Percentiles rank a stretch among this genome's conserved stretches.
Conservation (phyloP, 2,888 invertebrate species). For the Pyrrhosoma nymphula region DNA sequence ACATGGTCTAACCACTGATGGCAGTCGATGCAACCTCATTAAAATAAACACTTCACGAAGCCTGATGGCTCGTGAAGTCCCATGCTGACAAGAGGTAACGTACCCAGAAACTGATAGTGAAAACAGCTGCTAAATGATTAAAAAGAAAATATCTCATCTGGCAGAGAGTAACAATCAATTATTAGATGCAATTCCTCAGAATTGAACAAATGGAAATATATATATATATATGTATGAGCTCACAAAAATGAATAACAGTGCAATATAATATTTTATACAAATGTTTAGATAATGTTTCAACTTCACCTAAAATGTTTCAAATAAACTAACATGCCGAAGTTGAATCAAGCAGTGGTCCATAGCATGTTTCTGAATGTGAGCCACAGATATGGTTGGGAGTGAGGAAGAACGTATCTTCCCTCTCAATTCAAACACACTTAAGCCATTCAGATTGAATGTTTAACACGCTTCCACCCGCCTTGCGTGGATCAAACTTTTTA, state of each 20-base stretch:
- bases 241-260: constrained; percentile 16
- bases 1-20: background rate
- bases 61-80: background rate
- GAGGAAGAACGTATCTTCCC: background rate
- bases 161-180: background rate
- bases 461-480: background rate
- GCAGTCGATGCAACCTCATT: background rate
- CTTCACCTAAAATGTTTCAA: background rate
- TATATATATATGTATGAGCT: background rate
- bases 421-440: background rate
- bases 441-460: background rate
- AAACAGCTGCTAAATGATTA: background rate
- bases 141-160: background rate
- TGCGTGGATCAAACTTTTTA: background rate
- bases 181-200: background rate
- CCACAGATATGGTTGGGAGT: background rate
- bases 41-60: background rate
- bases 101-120: background rate
- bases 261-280: background rate
- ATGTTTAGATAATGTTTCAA: background rate
- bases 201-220: background rate
- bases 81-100: background rate
- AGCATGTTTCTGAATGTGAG: background rate
- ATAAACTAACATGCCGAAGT: background rate
- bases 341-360: background rate